Evolutionary conservation across 2,888 invertebrate species (phyloP), one percentile per base, ranked within the genome.

Genomic region (Keiferia lycopersicella): DNA sequence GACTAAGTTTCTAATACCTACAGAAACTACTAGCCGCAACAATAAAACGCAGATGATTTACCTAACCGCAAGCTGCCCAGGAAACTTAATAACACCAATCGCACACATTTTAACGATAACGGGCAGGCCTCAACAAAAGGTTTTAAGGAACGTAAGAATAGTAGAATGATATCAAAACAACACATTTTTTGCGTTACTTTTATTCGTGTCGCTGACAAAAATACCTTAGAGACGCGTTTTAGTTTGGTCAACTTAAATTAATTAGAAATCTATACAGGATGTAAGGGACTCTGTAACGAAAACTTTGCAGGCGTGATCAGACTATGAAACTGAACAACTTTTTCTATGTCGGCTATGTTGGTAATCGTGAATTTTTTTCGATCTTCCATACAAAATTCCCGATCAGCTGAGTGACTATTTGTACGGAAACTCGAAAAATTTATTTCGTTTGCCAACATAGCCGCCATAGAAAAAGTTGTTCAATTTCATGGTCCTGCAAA

Each of bases 141-240:
- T 53, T 26, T 3, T 41, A 14, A 41, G 41, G 12, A 11, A 53
- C 10, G 4, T 53, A 12, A 53, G 26, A 53, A 53, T 48, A 48
- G 48, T 53, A 10, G 6, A 12, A 26, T n/a, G 14, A 53, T 2
- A 20, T 2, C 16, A 53, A 26, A 26, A 53, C 26, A 53, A 26
- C 62, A 50, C 22, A 60, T 57, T 53, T 34, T 48, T 59, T n/a
- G n/a, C n/a, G n/a, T n/a, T n/a, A n/a, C n/a, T 22, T 26, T 34
- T 45, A 45, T 53, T 60, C 56, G 14, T 18, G 26, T n/a, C 48
- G 48, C 26, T 58, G 64, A 38, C 39, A 58, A 38, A 58, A 58
- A 58, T 58, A n/a, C n/a, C n/a, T n/a, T n/a, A n/a, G n/a, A 58
- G 39, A 58, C 12, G 12, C 20, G 39, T 20, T 53, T 26, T 10